Evolutionary conservation across 1,140 invertebrate species (phyloP).

Genomic region (Drosophila baimaii): DNA sequence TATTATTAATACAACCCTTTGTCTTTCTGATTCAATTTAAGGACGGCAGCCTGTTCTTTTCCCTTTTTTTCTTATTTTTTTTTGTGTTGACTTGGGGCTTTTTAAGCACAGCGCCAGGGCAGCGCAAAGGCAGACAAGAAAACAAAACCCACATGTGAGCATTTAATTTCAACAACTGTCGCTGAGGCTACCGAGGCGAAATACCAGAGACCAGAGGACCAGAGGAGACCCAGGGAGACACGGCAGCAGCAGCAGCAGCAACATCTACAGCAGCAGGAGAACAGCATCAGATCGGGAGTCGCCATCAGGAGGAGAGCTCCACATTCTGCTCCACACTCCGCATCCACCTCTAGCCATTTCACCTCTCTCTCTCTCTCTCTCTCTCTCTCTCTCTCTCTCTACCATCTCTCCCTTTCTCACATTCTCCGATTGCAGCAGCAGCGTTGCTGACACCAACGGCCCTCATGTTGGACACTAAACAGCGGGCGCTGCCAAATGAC

Average conservation of each 20-base stretch:
- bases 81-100: conserved; percentile 33
- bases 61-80: conserved; percentile 8
- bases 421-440: conserved; percentile 50
- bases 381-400: conserved; percentile 15
- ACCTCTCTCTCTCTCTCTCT: conserved; percentile 3
- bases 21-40: not conserved
- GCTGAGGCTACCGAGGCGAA: conserved; percentile 66
- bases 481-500: conserved; percentile 83
- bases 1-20: not conserved
- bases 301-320: conserved; percentile 23
- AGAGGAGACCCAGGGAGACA: conserved; percentile 28
- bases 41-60: conserved; percentile 8
- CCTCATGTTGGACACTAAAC: conserved; percentile 83
- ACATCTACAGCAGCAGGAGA: conserved; percentile 42
- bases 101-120: conserved; percentile 40
- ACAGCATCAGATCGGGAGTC: conserved; percentile 32
- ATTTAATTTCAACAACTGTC: conserved; percentile 84
- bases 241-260: conserved; percentile 11
- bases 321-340: conserved; percentile 22
- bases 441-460: conserved; percentile 75
- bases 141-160: conserved; percentile 83
- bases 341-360: conserved; percentile 1
- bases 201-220: conserved; percentile 60
- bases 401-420: conserved; percentile 26
- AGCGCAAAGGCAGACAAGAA: conserved; percentile 48